Conservation (phyloP, 2,113 vertebrate genomes). For the Pao palembangensis region DNA sequence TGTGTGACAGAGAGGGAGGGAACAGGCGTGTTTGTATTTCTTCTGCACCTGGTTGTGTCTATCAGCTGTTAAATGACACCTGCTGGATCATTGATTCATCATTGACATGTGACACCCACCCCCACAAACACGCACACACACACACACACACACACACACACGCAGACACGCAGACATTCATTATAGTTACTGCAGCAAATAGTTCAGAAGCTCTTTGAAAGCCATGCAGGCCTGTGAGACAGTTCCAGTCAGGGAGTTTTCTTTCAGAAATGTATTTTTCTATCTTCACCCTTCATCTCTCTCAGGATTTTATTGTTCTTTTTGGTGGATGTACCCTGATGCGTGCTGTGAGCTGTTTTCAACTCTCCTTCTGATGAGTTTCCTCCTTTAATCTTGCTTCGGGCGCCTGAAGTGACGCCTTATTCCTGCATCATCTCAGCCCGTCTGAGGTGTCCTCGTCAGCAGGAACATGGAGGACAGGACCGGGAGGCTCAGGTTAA, state of each 20-base stretch:
- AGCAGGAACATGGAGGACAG: slow-evolving; percentile 54
- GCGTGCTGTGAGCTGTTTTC: too few species aligned
- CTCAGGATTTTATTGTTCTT: too few species aligned
- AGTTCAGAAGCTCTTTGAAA: neutral
- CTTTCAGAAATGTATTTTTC: too few species aligned
- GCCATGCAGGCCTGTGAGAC: neutral
- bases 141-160: slow-evolving; percentile 1
- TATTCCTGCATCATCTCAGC: too few species aligned
- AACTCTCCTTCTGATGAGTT: too few species aligned
- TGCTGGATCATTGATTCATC: neutral
- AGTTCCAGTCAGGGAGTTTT: too few species aligned
- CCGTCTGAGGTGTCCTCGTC: slow-evolving; percentile 33
- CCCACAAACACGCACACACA: neutral
- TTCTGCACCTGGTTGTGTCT: slow-evolving; percentile 47
- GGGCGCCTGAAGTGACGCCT: too few species aligned
- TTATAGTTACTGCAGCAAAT: neutral
- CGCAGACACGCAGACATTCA: neutral
- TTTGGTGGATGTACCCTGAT: too few species aligned
- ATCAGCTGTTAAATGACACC: slow-evolving; percentile 29
- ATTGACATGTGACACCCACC: neutral
- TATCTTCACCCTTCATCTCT: too few species aligned
- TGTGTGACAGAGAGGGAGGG: neutral
- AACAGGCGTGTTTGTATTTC: neutral
- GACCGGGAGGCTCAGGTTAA: slow-evolving; percentile 57
- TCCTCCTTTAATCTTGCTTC: too few species aligned